Percentiles rank a stretch among this genome's conserved stretches.
These are phyloP conservation scores for Drosophila baimaii DNA, from an alignment of 1,140 invertebrate species.

Conservation along the genomic window DNA sequence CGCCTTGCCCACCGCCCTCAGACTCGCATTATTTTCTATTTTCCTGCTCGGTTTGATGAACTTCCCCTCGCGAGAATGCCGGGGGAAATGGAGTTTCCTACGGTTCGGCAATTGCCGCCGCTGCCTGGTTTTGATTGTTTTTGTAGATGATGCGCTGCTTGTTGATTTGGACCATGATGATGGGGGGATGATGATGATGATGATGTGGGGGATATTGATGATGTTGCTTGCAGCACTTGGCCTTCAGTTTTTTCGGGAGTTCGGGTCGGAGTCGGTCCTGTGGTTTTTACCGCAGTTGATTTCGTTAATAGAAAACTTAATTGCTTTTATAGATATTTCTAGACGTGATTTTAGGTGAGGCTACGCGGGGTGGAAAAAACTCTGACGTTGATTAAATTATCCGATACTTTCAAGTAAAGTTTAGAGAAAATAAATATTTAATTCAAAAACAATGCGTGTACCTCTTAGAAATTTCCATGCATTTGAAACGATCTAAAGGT, in stretches of 20 bases:
- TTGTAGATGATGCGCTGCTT: slow-evolving; percentile 62
- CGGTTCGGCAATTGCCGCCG: slow-evolving; percentile 56
- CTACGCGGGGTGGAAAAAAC: background rate
- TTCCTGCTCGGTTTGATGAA: slow-evolving; percentile 71
- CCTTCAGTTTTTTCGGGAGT: slow-evolving; percentile 30
- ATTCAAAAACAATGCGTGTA: too few relatives aligned
- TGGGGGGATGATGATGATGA: slow-evolving; percentile 20
- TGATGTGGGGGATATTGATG: slow-evolving; percentile 49
- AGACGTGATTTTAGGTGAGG: slow-evolving; percentile 45
- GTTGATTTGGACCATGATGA: slow-evolving; percentile 59
- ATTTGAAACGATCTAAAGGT: too few relatives aligned
- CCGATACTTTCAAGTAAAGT: too few relatives aligned
- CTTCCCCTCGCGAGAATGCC: slow-evolving; percentile 44
- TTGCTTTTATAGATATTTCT: slow-evolving; percentile 75
- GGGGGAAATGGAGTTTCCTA: slow-evolving; percentile 30
- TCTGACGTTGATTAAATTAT: background rate
- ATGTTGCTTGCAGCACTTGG: slow-evolving; percentile 41
- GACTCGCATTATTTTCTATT: slow-evolving; percentile 34
- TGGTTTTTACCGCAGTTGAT: slow-evolving; percentile 64
- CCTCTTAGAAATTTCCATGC: background rate
- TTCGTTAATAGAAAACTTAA: slow-evolving; percentile 82
- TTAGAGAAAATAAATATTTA: background rate
- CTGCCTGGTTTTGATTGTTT: slow-evolving; percentile 75
- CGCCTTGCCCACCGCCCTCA: background rate
- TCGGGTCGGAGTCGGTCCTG: background rate